These are phyloP conservation scores for Cathartes aura DNA, from an alignment of 2,113 vertebrate genomes.

Conservation along the genomic window DNA sequence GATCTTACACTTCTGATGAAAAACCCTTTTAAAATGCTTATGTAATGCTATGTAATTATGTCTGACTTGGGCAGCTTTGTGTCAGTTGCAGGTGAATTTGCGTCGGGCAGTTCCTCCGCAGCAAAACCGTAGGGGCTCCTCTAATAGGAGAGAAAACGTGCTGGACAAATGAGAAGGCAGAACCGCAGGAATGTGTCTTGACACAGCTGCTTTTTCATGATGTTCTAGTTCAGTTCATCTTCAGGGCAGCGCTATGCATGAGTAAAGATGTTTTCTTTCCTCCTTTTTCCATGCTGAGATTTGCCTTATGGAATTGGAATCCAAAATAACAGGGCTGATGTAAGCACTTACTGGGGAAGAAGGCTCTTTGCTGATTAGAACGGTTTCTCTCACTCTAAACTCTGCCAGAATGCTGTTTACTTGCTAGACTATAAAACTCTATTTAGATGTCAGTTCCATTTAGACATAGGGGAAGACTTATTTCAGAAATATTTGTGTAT, in stretches of 20 bases:
- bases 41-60: neutral
- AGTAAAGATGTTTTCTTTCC: neutral
- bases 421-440: neutral
- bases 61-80: neutral
- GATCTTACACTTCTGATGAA: neutral
- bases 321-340: neutral
- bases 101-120: fast-evolving
- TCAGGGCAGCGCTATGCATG: neutral
- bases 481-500: neutral
- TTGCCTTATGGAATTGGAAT: neutral
- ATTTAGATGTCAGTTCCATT: neutral
- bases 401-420: neutral
- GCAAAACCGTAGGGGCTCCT: fast-evolving
- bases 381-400: neutral
- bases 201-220: neutral
- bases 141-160: fast-evolving
- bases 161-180: neutral
- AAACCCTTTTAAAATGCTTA: neutral
- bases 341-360: neutral
- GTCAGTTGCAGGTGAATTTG: neutral
- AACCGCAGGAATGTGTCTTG: fast-evolving
- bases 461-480: neutral
- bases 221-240: neutral
- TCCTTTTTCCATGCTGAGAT: neutral
- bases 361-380: neutral